phyloP scores from a whole-genome alignment of 2,797 vertebrate species.

The Semaprochilodus insignis region DNA sequence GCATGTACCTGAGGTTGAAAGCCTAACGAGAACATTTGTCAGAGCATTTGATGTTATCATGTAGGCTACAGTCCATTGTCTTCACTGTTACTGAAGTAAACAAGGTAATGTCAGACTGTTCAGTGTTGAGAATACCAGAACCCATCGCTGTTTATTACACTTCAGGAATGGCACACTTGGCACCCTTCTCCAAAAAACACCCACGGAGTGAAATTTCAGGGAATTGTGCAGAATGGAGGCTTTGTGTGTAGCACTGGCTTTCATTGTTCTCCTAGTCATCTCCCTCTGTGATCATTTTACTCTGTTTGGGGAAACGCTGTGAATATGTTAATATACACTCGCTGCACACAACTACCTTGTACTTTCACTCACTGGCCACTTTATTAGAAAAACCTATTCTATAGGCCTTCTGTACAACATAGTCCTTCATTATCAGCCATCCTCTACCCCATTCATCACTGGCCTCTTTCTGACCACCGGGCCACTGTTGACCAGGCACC shows the following conservation, averaged over 20 bases:
- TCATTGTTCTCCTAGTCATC: background rate
- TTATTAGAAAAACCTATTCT: background rate
- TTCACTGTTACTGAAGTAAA: background rate
- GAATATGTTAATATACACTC: background rate
- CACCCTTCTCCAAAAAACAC: background rate
- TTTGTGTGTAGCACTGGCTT: background rate
- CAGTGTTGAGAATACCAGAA: background rate
- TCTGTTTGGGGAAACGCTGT: background rate
- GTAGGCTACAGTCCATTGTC: background rate
- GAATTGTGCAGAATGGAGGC: background rate
- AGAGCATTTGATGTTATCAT: background rate
- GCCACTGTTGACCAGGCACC: too few species aligned
- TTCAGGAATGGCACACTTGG: conserved; percentile 1
- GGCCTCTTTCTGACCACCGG: too few species aligned
- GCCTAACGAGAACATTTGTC: background rate
- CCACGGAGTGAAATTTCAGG: conserved; percentile 4
- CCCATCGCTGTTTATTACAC: background rate
- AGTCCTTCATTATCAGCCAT: too few species aligned
- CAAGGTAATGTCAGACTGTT: background rate
- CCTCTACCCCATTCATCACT: too few species aligned
- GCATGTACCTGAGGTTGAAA: background rate
- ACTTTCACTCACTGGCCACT: background rate
- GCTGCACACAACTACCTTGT: background rate
- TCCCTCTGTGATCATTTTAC: background rate
- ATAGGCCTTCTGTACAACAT: background rate